phyloP scores from a whole-genome alignment of 2,113 vertebrate species.

The Lagopus muta region DNA sequence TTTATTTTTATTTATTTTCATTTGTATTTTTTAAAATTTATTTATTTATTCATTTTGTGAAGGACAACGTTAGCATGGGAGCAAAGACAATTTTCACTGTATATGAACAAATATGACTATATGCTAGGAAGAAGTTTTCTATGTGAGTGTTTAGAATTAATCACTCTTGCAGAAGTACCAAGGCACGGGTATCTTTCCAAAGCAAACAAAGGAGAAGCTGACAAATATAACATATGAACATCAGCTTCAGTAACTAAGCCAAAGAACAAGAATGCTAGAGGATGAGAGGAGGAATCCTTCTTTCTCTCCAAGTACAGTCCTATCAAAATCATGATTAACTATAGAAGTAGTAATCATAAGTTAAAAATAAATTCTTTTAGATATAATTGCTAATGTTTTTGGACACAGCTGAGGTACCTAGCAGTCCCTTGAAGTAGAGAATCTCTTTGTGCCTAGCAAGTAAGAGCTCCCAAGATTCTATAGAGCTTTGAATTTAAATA shows the following conservation, averaged over 20 bases:
- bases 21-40: too few relatives aligned
- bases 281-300: not conserved
- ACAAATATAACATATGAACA: not conserved
- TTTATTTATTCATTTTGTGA: not conserved
- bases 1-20: too few relatives aligned
- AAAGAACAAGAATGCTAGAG: not conserved
- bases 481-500: not conserved
- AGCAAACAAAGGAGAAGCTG: not conserved
- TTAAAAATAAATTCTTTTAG: not conserved
- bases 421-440: not conserved
- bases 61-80: rapidly evolving
- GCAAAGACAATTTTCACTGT: rapidly evolving
- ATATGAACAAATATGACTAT: not conserved
- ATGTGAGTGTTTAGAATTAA: not conserved
- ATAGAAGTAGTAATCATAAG: not conserved
- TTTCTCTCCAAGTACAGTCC: not conserved
- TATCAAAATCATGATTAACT: not conserved
- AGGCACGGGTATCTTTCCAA: too few relatives aligned
- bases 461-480: not conserved
- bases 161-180: not conserved
- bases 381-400: not conserved
- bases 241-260: not conserved
- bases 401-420: not conserved
- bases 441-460: not conserved
- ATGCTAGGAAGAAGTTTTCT: not conserved